phyloP scores from a whole-genome alignment of 2,797 vertebrate species.

The Sebastes cheni region DNA sequence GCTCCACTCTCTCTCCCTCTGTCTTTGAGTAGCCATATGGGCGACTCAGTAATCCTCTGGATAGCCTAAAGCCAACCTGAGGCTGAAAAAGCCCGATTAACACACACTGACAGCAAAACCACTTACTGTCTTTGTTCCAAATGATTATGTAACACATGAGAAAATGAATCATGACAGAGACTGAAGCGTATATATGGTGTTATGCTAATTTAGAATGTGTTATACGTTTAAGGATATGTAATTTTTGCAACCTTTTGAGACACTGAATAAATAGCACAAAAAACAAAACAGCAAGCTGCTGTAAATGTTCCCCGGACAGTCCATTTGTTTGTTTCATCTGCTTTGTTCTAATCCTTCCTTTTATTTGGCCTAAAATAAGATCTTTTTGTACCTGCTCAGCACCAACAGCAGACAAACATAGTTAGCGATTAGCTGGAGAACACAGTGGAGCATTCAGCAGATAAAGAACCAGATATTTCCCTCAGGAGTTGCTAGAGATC shows the following conservation, averaged over 20 bases:
- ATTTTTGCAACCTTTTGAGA: not conserved
- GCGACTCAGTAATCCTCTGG: conserved; percentile 55
- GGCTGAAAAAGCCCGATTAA: conserved; percentile 39
- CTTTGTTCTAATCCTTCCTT: conserved; percentile 36
- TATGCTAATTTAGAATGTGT: not conserved
- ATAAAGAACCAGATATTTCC: not conserved
- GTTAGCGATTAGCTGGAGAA: not conserved
- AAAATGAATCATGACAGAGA: not conserved
- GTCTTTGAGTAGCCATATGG: conserved; percentile 52
- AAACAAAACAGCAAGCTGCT: not conserved
- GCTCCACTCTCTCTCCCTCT: conserved; percentile 11
- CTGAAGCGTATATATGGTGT: not conserved
- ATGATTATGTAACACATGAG: conserved; percentile 15
- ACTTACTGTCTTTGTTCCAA: conserved; percentile 35
- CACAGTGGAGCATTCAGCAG: not conserved
- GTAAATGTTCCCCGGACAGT: not conserved
- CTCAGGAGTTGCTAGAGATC: not conserved
- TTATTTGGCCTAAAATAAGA: conserved; percentile 34
- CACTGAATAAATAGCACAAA: not conserved
- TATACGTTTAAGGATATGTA: not conserved
- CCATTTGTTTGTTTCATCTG: conserved; percentile 8
- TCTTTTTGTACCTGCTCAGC: conserved; percentile 11
- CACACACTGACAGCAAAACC: conserved; percentile 19
- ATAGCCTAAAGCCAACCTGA: conserved; percentile 52
- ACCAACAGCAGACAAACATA: not conserved